Conservation (phyloP, 1,140 invertebrate genomes). For the Arctopsyche grandis region DNA sequence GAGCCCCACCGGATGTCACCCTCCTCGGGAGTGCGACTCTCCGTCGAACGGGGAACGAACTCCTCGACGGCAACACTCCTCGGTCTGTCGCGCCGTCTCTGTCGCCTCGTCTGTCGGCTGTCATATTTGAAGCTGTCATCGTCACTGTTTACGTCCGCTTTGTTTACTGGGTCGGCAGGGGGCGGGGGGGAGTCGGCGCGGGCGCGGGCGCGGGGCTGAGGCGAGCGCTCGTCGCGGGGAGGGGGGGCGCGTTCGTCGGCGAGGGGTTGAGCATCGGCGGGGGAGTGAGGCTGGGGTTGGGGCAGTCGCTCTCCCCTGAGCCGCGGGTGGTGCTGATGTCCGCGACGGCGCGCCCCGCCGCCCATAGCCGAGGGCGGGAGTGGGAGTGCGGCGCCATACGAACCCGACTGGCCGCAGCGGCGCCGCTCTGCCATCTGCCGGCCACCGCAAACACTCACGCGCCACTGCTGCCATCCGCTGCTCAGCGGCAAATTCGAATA, state of each 20-base stretch:
- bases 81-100: slow-evolving; percentile 44
- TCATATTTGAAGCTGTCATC: slow-evolving; percentile 55
- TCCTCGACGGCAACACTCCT: slow-evolving; percentile 33
- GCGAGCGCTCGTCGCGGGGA: slow-evolving; percentile 64
- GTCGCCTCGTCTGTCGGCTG: slow-evolving; percentile 32
- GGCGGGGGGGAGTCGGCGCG: slow-evolving; percentile 60
- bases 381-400: slow-evolving; percentile 42
- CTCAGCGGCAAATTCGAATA: slow-evolving; percentile 44
- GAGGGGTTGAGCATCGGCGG: slow-evolving; percentile 59
- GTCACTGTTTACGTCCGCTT: slow-evolving; percentile 56
- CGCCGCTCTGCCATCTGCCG: slow-evolving; percentile 46
- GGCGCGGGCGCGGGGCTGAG: slow-evolving; percentile 63
- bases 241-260: slow-evolving; percentile 68
- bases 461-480: slow-evolving; percentile 18
- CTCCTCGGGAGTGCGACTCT: slow-evolving; percentile 56
- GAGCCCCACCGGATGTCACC: slow-evolving; percentile 58
- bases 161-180: slow-evolving; percentile 16
- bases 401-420: slow-evolving; percentile 42
- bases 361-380: slow-evolving; percentile 47
- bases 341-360: slow-evolving; percentile 71
- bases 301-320: slow-evolving; percentile 56
- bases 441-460: slow-evolving; percentile 13
- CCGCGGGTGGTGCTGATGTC: slow-evolving; percentile 82
- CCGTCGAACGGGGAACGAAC: slow-evolving; percentile 45
- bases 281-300: slow-evolving; percentile 65